phyloP scores from a whole-genome alignment of 1,140 invertebrate species.

The Drosophila asahinai region DNA sequence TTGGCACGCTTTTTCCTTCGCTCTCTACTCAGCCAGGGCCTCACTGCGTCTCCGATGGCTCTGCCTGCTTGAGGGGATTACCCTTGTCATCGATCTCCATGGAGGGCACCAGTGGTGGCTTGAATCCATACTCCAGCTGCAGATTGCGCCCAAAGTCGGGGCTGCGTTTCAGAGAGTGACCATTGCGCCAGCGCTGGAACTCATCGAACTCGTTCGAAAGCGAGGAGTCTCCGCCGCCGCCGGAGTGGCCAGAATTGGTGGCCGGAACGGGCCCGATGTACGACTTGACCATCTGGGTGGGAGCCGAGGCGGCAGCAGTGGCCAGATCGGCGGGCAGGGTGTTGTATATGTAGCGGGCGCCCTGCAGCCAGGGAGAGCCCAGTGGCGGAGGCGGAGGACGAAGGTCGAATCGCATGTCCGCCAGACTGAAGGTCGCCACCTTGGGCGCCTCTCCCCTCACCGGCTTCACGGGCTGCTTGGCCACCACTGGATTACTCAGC shows the following conservation, averaged over 20 bases:
- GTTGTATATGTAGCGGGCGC: conserved; percentile 77
- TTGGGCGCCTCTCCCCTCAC: conserved; percentile 63
- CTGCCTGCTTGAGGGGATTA: conserved; percentile 85
- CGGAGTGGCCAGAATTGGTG: conserved; percentile 63
- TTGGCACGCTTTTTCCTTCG: conserved; percentile 65
- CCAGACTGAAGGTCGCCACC: conserved; percentile 71
- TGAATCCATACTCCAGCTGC: conserved; percentile 92
- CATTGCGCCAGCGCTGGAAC: conserved; percentile 86
- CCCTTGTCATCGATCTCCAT: conserved; percentile 91
- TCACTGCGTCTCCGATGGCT: conserved; percentile 44
- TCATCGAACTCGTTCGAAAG: conserved; percentile 68
- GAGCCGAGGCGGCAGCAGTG: conserved; percentile 57
- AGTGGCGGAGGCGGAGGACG: conserved; percentile 72
- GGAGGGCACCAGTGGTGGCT: conserved; percentile 91
- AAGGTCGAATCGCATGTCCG: conserved; percentile 74
- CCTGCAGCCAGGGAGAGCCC: conserved; percentile 69
- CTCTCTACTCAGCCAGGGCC: too few relatives aligned
- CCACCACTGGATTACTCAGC: conserved; percentile 17
- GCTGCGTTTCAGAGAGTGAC: conserved; percentile 78
- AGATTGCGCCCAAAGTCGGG: conserved; percentile 88
- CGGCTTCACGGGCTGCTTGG: conserved; percentile 53
- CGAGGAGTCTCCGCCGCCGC: conserved; percentile 1
- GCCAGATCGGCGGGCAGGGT: conserved; percentile 71
- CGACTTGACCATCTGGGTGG: conserved; percentile 58
- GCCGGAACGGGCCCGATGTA: conserved; percentile 65